Evolutionary conservation across 1,140 invertebrate species (phyloP), one percentile per base, ranked within the genome.

Genomic region (Elysia chlorotica): DNA sequence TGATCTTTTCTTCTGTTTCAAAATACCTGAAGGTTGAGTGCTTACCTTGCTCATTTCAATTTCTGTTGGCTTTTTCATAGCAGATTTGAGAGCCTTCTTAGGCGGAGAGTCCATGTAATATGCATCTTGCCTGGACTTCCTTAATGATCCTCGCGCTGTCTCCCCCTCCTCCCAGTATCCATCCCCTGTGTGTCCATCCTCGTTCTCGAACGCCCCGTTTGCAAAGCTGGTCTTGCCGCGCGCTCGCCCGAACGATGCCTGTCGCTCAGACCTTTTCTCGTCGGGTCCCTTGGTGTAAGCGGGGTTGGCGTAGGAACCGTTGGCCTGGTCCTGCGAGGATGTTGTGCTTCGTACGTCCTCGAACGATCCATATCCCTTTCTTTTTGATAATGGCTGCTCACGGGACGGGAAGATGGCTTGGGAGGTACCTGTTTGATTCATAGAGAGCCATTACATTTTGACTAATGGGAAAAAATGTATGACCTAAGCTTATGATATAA

Each of bases 271-370:
- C 69, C n/a, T 71, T 63, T 71, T 71, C 69, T 62, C 37, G 19
- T 28, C 28, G 59, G 69, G 38, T 62, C 59, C 21, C 37, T n/a
- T 19, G 35, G 69, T 48, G 59, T 61, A 71, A 59, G 69, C 59
- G 28, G 48, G 19, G 59, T 71, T 62, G 37, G 38, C 28, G 37
- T 70, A 70, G 74, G 37, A 30, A 36, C 66, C 54, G 35, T 54
- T 37, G n/a, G 41, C 28, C 54, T 67, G 19, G n/a, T 66, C 37
- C 33, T 70, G 62, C 30, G 70, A 54, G 74, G 65, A 57, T 41
- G 65, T 65, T 23, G 37, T 63, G 66, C 65, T 76, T 73, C 74
- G 57, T 17, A 70, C 62, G 74, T 70, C 66, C 31, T 73, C 74
- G 70, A 73, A 65, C 36, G 74, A 73, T 2, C 66, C 66, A 35